Percentiles rank a stretch among this genome's conserved stretches.
These are phyloP conservation scores for Sinohyriopsis cumingii DNA, from an alignment of 2,888 invertebrate species.

Conservation along the genomic window DNA sequence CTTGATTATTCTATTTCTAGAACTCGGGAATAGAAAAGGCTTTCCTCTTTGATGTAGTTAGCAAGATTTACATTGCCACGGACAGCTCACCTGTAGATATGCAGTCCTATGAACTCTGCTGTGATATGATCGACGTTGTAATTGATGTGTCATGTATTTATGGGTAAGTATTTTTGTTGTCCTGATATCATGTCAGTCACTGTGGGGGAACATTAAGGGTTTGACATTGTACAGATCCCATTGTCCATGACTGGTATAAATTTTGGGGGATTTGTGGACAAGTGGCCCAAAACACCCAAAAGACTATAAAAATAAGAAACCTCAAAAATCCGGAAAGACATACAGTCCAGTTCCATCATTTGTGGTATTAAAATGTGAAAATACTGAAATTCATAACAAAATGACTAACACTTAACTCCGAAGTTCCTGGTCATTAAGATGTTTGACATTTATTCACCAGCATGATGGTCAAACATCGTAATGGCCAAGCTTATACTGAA, in stretches of 20 bases:
- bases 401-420: too few species aligned
- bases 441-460: too few species aligned
- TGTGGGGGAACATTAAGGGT: conserved; percentile 18
- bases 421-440: too few species aligned
- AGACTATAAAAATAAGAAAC: too few species aligned
- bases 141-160: conserved; percentile 99
- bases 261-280: conserved; percentile 15
- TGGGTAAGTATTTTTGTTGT: conserved; percentile 77
- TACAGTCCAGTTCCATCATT: too few species aligned
- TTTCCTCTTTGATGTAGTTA: conserved; percentile 98
- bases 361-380: too few species aligned
- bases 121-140: conserved; percentile 99
- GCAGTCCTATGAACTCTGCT: conserved; percentile 99
- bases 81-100: conserved; percentile 99
- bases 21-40: conserved; percentile 99
- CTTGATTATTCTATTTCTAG: conserved; percentile 74
- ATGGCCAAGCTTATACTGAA: too few species aligned
- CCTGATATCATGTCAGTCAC: neutral
- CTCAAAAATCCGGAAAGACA: too few species aligned
- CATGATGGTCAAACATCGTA: too few species aligned
- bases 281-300: too few species aligned
- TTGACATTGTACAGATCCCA: conserved; percentile 11
- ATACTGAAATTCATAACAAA: too few species aligned
- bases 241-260: too few species aligned
- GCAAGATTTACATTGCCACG: conserved; percentile 97